Evolutionary conservation across 2,113 vertebrate species (phyloP), one percentile per base, ranked within the genome.

Genomic region (Petrocephalus microphthalmus): DNA sequence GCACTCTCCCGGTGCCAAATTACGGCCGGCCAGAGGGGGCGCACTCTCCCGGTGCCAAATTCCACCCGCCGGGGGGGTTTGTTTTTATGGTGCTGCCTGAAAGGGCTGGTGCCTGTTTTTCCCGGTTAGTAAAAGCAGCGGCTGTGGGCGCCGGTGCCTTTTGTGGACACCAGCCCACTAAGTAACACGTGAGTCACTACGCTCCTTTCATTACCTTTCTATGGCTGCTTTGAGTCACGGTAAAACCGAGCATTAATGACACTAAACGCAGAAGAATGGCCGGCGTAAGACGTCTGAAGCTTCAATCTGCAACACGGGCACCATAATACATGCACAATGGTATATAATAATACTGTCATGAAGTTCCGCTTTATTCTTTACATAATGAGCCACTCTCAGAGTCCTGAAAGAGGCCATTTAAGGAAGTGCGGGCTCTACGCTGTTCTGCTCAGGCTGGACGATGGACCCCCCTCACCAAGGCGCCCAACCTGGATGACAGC

Each of bases 291-390:
- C 22, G 81, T 83, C 81, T 83, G 81, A 83, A 83, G 81, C 81
- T 83, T 83, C 81, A 83, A 49, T 47, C 81, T 83, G 81, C 81
- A 83, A 83, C 81, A 49, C 81, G 49, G 45, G 45, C 33, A 83
- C 45, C n/a, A 83, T 83, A 49, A 49, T 49, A 49, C 81, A 83
- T 49, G 81, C 45, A 83, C 81, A 83, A 83, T 83, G 81, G 81
- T 83, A 49, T 83, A 83, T 53, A 53, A 85, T 85, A 85, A 85
- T 85, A 85, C 84, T 33, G 29, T 54, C 15, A 85, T 85, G 11
- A 85, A 85, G 52, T 85, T 85, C 49, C 10, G 52, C 29, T 67
- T 85, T 51, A 85, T 56, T 15, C 29, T 85, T 29, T 86, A 52
- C 85, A 86, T 86, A 60, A 86, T 49, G 37, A 74, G 8, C 42